Conservation (phyloP, 2,113 vertebrate genomes). For the Lepus americanus region DNA sequence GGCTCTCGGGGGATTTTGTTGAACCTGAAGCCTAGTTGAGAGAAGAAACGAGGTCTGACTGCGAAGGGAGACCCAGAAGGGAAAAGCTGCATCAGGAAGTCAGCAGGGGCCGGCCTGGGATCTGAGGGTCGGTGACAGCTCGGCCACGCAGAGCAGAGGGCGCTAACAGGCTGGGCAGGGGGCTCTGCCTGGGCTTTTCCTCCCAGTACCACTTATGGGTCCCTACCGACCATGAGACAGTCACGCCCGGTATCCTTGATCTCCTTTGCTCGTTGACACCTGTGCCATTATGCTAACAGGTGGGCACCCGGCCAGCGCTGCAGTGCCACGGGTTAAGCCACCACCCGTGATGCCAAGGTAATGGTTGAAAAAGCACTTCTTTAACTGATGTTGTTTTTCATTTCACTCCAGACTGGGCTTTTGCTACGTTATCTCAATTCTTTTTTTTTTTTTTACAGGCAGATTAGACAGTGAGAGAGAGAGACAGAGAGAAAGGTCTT, state of each 20-base stretch:
- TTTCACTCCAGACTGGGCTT: not conserved
- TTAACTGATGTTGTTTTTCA: not conserved
- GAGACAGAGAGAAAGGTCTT: too few relatives aligned
- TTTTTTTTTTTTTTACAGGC: too few relatives aligned
- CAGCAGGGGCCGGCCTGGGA: not conserved
- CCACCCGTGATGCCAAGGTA: not conserved
- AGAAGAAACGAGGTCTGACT: not conserved
- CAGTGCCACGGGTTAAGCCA: too few relatives aligned
- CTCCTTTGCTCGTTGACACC: conserved; percentile 63
- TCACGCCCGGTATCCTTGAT: not conserved
- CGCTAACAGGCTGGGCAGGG: too few relatives aligned
- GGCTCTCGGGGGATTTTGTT: not conserved
- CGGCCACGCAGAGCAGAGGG: not conserved
- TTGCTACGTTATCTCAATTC: not conserved
- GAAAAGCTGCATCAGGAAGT: not conserved
- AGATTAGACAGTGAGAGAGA: too few relatives aligned
- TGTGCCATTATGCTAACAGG: conserved; percentile 57
- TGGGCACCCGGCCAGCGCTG: not conserved
- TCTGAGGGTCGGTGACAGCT: not conserved
- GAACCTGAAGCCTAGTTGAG: not conserved
- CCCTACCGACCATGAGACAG: conserved; percentile 50
- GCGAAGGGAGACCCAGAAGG: conserved; percentile 9
- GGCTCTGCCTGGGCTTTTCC: not conserved
- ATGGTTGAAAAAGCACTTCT: conserved; percentile 29
- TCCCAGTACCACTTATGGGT: not conserved